phyloP scores from a whole-genome alignment of 2,888 invertebrate species.

The Drosophila cracens region DNA sequence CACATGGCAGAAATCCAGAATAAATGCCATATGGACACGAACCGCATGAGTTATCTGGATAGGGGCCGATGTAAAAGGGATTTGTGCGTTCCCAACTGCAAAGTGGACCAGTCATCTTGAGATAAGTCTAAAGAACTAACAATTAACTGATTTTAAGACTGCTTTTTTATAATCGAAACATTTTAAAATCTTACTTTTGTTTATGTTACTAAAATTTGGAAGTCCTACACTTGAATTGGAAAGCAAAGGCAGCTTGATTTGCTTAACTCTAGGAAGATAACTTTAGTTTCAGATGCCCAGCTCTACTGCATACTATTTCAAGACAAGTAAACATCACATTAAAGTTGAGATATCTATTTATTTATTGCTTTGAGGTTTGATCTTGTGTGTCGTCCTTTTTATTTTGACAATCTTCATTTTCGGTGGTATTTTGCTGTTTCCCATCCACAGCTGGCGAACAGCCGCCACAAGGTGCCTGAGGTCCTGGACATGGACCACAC shows the following conservation, averaged over 20 bases:
- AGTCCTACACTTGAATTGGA: background rate
- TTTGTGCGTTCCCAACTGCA: constrained; percentile 34
- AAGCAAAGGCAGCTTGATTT: constrained; percentile 6
- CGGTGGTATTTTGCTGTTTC: background rate
- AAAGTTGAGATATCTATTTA: too few species aligned
- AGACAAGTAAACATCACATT: background rate
- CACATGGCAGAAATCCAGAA: constrained; percentile 53
- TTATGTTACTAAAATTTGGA: background rate
- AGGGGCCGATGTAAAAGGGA: constrained; percentile 68
- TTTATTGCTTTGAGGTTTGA: background rate
- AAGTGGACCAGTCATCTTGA: constrained; percentile 6
- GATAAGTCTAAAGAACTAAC: background rate
- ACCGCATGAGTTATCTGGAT: constrained; percentile 50
- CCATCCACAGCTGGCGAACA: constrained; percentile 26
- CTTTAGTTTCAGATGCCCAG: background rate
- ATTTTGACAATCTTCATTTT: constrained; percentile 7
- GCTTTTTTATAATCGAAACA: background rate
- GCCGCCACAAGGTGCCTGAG: constrained; percentile 40
- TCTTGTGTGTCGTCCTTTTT: background rate
- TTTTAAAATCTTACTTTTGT: background rate
- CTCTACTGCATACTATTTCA: fast-evolving
- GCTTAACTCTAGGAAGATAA: too few species aligned
- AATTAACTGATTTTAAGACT: background rate
- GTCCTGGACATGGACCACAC: constrained; percentile 60
- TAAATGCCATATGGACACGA: constrained; percentile 55